Conservation (phyloP, 37 sponge, comb jelly and placozoan genomes). For the Petrosia ficiformis region DNA sequence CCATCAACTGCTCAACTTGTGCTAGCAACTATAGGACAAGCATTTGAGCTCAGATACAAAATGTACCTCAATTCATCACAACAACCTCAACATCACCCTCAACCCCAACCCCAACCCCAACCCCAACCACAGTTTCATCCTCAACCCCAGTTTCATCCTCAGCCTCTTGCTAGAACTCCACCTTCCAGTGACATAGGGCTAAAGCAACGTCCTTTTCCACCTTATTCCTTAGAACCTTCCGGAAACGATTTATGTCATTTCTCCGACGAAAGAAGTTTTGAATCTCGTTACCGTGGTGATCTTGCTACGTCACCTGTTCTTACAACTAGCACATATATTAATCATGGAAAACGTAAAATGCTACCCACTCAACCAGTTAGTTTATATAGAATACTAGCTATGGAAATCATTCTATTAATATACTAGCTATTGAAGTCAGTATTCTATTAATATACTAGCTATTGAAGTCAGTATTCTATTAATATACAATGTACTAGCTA, state of each 20-base stretch:
- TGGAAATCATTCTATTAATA: too few relatives aligned
- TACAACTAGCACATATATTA: too few relatives aligned
- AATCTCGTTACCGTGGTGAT: background rate
- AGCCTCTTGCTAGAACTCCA: too few relatives aligned
- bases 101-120: slow-evolving; percentile 20
- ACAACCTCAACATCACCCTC: background rate
- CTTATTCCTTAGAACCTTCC: background rate
- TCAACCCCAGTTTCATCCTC: slow-evolving; percentile 1
- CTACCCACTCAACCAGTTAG: too few relatives aligned
- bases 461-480: too few relatives aligned
- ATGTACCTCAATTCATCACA: slow-evolving; percentile 47
- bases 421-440: too few relatives aligned
- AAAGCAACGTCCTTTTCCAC: too few relatives aligned
- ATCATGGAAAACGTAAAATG: too few relatives aligned
- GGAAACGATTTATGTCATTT: background rate
- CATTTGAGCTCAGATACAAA: slow-evolving; percentile 85
- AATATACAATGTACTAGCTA: too few relatives aligned
- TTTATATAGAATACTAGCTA: too few relatives aligned
- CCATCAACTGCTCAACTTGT: slow-evolving; percentile 59
- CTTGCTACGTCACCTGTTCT: background rate
- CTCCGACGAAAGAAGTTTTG: background rate
- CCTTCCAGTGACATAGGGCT: too few relatives aligned
- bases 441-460: too few relatives aligned
- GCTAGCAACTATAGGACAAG: slow-evolving; percentile 77
- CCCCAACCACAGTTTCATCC: background rate